These are phyloP conservation scores for Barypeithes pellucidus DNA, from an alignment of 2,888 invertebrate genomes.

Conservation along the genomic window DNA sequence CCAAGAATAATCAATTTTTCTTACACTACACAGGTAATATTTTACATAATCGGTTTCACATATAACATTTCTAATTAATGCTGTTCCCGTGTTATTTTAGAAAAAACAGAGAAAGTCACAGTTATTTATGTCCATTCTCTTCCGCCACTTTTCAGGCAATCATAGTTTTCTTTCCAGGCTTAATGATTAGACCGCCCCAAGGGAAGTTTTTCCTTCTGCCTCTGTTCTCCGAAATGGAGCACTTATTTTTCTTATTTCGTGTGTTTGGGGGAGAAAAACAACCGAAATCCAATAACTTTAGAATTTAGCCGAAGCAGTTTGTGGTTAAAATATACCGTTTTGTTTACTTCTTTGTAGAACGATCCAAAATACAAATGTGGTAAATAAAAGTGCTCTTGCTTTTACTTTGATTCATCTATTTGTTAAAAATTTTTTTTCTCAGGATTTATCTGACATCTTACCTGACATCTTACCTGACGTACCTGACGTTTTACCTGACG, in stretches of 20 bases:
- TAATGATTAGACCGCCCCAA: slow-evolving; percentile 68
- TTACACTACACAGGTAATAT: too few relatives aligned
- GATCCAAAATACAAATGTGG: not conserved
- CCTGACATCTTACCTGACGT: too few relatives aligned
- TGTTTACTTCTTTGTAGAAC: slow-evolving; percentile 20
- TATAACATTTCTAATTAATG: slow-evolving; percentile 54
- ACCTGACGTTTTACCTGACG: too few relatives aligned
- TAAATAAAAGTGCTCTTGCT: too few relatives aligned
- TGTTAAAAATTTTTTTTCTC: too few relatives aligned
- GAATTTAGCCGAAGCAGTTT: slow-evolving; percentile 43
- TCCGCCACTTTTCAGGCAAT: slow-evolving; percentile 69
- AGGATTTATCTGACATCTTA: too few relatives aligned
- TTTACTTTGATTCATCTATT: too few relatives aligned
- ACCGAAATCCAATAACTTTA: slow-evolving; percentile 53
- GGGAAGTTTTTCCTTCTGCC: slow-evolving; percentile 54
- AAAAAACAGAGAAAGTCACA: slow-evolving; percentile 57
- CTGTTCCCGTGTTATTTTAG: slow-evolving; percentile 57
- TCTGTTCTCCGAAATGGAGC: slow-evolving; percentile 59
- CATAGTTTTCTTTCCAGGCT: slow-evolving; percentile 68
- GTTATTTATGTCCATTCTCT: slow-evolving; percentile 67
- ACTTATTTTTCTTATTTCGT: slow-evolving; percentile 59
- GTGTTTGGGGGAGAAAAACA: slow-evolving; percentile 52
- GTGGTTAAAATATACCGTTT: slow-evolving; percentile 43
- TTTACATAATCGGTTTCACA: not conserved
- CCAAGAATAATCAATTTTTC: too few relatives aligned